Base-by-base conservation (phyloP, 2,113 vertebrate genomes). In the Perca flavescens region DNA sequence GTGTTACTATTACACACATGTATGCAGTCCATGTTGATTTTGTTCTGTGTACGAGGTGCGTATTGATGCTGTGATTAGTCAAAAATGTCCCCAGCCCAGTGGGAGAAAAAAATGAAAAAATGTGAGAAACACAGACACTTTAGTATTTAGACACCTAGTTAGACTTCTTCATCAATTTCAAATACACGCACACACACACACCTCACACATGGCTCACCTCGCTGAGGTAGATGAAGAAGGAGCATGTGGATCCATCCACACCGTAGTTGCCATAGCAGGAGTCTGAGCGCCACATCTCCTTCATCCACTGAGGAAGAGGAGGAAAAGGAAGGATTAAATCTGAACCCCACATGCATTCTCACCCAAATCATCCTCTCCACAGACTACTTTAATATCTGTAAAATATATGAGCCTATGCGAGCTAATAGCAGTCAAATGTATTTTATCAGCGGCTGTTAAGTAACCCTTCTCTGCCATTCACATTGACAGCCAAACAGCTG, bases 191-290 rank as follows among this genome's bases (percentile, higher is more conserved):
- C 25, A 25, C 16, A 52, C 14, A 34, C 28, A 34, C 28, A 21
- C 22, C 47, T 36, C 17, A 56, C 31, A 7, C 8, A 22, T 0
- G 2, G 93, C 97, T 96, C 82, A 99, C 98, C 98, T 99, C 98
- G 90, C 98, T 99, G 93, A 99, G 98, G 96, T 99, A 99, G 96
- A 99, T 99, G 96, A 99, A 98, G 92, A 97, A 99, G 77, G 98
- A 99, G 93, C 98, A 99, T 0, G 95, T 96, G 90, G 97, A 97
- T 13, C 98, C 98, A 40, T 99, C 98, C 68, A 99, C 98, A 25
- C 98, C 98, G 0, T 99, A 99, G 86, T 95, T 98, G 28, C 93
- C 89, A 0, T 99, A 99, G 94, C 98, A 99, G 84, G 96, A 93
- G 92, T 99, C 98, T 0, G 98, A 98, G 61, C 96, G 96, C 98